Evolutionary conservation across 2,113 vertebrate genomes (phyloP).

Genomic region (Channa argus): DNA sequence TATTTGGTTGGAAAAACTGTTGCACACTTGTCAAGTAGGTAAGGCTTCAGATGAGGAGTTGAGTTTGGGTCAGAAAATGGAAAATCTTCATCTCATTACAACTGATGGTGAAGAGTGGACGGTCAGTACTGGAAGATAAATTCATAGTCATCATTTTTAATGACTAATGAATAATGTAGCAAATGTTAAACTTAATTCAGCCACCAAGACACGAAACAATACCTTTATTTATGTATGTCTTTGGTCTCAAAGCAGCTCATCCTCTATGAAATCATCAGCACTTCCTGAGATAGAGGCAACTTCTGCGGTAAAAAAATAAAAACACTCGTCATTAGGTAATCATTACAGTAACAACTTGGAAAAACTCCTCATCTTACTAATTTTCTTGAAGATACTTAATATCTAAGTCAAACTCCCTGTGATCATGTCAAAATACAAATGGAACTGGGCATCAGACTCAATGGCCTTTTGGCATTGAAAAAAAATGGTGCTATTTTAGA

Average conservation of each 20-base stretch:
- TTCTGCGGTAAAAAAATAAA: slow-evolving; percentile 65
- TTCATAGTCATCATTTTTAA: not conserved
- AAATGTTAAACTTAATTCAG: not conserved
- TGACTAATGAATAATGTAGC: not conserved
- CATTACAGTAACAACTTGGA: not conserved
- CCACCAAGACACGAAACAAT: not conserved
- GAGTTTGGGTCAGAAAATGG: slow-evolving; percentile 33
- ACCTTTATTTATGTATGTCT: slow-evolving; percentile 31
- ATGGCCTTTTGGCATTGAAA: too few species aligned
- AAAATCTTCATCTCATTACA: slow-evolving; percentile 17
- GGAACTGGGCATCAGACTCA: not conserved
- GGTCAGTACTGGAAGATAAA: slow-evolving; percentile 43
- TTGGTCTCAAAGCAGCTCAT: slow-evolving; percentile 78
- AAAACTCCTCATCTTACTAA: not conserved
- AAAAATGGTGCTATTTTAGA: too few species aligned
- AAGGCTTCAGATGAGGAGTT: slow-evolving; percentile 58
- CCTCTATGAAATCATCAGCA: slow-evolving; percentile 78
- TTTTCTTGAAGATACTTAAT: too few species aligned
- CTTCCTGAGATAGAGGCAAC: slow-evolving; percentile 85
- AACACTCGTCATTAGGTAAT: not conserved
- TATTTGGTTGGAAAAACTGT: slow-evolving; percentile 51
- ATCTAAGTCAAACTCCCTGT: too few species aligned
- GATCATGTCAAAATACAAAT: not conserved
- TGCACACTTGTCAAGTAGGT: slow-evolving; percentile 24
- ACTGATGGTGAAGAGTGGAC: slow-evolving; percentile 44